Evolutionary conservation across 2,888 invertebrate species (phyloP).

Genomic region (Xylota segnis): DNA sequence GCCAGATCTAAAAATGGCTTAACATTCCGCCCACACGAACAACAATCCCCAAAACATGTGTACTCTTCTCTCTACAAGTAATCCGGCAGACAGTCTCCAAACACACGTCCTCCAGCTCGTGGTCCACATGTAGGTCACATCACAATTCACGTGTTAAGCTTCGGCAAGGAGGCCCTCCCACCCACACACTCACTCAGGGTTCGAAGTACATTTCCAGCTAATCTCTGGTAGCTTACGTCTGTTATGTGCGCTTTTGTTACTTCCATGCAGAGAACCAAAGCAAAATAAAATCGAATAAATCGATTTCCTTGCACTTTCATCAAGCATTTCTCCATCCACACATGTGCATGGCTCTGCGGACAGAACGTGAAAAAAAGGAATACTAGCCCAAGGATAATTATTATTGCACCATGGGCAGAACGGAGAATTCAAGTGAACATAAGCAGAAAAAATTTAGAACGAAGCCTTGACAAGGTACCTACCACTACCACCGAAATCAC

Average conservation of each 20-base stretch:
- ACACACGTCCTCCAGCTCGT: slow-evolving; percentile 6
- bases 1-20: neutral
- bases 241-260: neutral
- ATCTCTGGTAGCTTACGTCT: neutral
- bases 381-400: slow-evolving; percentile 50
- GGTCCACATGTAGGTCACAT: slow-evolving; percentile 36
- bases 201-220: neutral
- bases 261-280: neutral
- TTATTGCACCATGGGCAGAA: slow-evolving; percentile 41
- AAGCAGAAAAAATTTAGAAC: slow-evolving; percentile 41
- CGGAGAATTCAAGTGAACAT: slow-evolving; percentile 17
- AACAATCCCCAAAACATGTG: neutral
- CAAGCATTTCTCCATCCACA: neutral
- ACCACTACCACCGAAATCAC: slow-evolving; percentile 36
- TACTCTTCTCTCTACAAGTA: neutral
- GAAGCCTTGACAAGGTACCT: slow-evolving; percentile 62
- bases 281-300: slow-evolving; percentile 19
- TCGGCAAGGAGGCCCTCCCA: too few species aligned
- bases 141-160: slow-evolving; percentile 16
- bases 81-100: neutral
- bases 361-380: slow-evolving; percentile 22
- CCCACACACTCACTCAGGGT: neutral
- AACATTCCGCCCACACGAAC: neutral
- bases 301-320: slow-evolving; percentile 52
- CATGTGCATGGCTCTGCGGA: neutral